Evolutionary conservation across 2,797 vertebrate genomes (phyloP).

Genomic region (Dicrostonyx torquatus): DNA sequence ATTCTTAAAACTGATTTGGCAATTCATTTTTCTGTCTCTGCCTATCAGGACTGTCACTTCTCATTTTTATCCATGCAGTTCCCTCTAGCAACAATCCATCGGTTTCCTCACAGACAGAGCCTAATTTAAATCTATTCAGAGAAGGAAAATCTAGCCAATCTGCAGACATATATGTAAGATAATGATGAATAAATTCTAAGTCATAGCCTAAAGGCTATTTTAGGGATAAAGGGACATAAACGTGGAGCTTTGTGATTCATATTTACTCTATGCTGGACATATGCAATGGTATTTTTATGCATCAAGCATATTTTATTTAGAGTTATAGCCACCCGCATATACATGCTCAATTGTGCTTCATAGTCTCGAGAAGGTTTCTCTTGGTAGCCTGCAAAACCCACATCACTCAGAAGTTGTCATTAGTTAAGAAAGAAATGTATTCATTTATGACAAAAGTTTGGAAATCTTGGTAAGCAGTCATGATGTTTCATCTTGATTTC

Average conservation of each 20-base stretch:
- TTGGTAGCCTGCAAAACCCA: background rate
- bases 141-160: constrained; percentile 36
- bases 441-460: background rate
- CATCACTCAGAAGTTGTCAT: background rate
- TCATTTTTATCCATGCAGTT: constrained; percentile 52
- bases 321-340: background rate
- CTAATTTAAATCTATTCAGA: constrained; percentile 67
- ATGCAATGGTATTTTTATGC: background rate
- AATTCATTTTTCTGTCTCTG: constrained; percentile 40
- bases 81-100: constrained; percentile 30
- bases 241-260: background rate
- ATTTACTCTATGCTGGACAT: background rate
- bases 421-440: background rate
- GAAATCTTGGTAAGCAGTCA: background rate
- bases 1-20: constrained; percentile 48
- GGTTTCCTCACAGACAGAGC: constrained; percentile 59
- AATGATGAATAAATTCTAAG: constrained; percentile 39
- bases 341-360: background rate
- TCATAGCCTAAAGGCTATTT: background rate
- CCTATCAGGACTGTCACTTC: constrained; percentile 43
- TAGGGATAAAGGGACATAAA: constrained; percentile 17
- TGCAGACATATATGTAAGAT: constrained; percentile 38
- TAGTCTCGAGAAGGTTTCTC: background rate
- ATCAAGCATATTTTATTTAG: background rate
- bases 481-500: background rate